Conservation (phyloP, 1,140 invertebrate species). For the Coptotermes formosanus region DNA sequence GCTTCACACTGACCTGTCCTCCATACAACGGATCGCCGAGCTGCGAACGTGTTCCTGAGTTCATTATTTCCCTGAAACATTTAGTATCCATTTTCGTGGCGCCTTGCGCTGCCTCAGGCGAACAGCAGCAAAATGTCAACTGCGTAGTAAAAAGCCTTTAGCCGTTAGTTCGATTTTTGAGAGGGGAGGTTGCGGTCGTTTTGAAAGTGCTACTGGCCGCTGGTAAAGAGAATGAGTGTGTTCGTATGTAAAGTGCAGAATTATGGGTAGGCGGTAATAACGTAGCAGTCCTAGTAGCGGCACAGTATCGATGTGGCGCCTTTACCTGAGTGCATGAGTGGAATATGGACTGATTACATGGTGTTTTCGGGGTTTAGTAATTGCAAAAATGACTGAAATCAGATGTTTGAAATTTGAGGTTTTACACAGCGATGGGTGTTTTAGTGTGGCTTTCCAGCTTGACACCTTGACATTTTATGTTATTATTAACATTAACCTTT, state of each 20-base stretch:
- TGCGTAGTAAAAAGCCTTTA: neutral
- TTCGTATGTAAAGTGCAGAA: neutral
- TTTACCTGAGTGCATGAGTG: neutral
- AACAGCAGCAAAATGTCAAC: neutral
- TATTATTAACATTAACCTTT: too few species aligned
- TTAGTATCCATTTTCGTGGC: neutral
- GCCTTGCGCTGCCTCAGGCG: neutral
- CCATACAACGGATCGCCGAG: too few species aligned
- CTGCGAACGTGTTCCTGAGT: neutral
- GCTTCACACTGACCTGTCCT: neutral
- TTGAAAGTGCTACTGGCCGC: neutral
- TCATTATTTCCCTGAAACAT: neutral
- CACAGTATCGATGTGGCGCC: neutral
- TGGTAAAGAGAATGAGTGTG: neutral
- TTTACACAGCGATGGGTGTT: too few species aligned
- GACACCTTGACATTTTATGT: too few species aligned
- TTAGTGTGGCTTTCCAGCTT: too few species aligned
- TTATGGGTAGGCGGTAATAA: neutral
- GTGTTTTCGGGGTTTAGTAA: too few species aligned
- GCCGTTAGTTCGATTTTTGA: constrained; percentile 6
- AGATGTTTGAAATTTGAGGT: too few species aligned
- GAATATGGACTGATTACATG: neutral
- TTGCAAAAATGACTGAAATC: too few species aligned
- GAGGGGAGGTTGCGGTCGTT: neutral
- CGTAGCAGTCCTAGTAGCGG: neutral